Base-by-base conservation (phyloP, 1,140 invertebrate species). In the Panagrolaimus sp. region DNA sequence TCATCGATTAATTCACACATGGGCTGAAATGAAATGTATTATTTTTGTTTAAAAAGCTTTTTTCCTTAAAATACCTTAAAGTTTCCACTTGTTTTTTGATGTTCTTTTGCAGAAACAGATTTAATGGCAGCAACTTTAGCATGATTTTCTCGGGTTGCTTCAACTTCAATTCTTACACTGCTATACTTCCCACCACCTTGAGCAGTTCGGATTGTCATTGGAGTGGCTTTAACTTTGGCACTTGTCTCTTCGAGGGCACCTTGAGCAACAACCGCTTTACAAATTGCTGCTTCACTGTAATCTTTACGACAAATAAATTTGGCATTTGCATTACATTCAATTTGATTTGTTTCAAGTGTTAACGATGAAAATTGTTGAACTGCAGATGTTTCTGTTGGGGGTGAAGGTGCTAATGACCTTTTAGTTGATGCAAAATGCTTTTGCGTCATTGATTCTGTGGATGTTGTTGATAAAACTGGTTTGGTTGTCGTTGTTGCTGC, bases 301-400 rank as follows among this genome's bases (percentile, higher is more conserved):
- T 58, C 52, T 58, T 58, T 58, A n/a, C 52, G 52, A 21, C 52
- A 58, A 21, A 58, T 58, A 58, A 58, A 58, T 12, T 58, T 58
- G 52, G 52, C 52, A 28, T 21, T 58, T 58, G 52, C 52, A 58
- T 28, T 58, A n/a, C 52, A 28, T 58, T 58, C 52, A 26, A 58
- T 26, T 58, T n/a, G 52, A 28, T 58, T 12, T n/a, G 52, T 58
- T 21, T 28, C 52, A 28, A 26, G 52, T 26, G 28, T 28, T 26
- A 58, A 28, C 4, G 52, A 26, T 12, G 52, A 58, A 26, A 21
- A 28, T 8, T 26, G 52, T 0, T 21, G 28, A 1, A 28, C 17
- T n/a, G 21, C 52, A 58, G 21, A 21, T 58, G 21, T 28, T n/a
- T 21, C 21, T 5, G 28, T 58, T 58, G 52, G 52, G 3, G 52